Evolutionary conservation across 2,113 vertebrate species (phyloP).

Genomic region (Hippolais icterina): DNA sequence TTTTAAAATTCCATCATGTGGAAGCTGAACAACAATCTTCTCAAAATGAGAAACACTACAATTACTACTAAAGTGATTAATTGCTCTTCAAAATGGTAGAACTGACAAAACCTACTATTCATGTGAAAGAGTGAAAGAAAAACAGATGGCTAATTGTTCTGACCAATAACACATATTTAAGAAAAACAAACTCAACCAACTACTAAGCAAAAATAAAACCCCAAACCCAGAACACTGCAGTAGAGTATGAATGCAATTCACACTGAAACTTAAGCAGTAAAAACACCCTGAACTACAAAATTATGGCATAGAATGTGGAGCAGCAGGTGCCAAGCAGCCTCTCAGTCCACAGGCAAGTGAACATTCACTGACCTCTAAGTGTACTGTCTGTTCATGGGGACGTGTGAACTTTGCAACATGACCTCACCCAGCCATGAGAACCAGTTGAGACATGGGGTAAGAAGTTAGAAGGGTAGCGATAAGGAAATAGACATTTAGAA

Average conservation of each 20-base stretch:
- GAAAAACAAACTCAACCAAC: not conserved
- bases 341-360: not conserved
- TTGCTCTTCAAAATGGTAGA: not conserved
- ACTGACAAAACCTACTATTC: not conserved
- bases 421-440: not conserved
- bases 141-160: not conserved
- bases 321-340: not conserved
- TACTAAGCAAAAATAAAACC: rapidly evolving
- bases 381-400: not conserved
- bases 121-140: not conserved
- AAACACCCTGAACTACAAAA: not conserved
- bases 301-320: rapidly evolving
- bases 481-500: no score
- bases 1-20: not conserved
- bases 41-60: not conserved
- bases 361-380: no score
- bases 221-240: not conserved
- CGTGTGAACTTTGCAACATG: not conserved
- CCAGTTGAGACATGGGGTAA: no score
- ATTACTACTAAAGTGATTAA: not conserved
- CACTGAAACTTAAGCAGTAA: not conserved
- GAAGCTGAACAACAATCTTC: not conserved
- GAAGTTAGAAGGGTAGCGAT: no score
- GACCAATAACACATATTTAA: not conserved
- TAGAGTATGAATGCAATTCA: not conserved